phyloP scores from a whole-genome alignment of 2,113 vertebrate species.

The Coreoperca whiteheadi region DNA sequence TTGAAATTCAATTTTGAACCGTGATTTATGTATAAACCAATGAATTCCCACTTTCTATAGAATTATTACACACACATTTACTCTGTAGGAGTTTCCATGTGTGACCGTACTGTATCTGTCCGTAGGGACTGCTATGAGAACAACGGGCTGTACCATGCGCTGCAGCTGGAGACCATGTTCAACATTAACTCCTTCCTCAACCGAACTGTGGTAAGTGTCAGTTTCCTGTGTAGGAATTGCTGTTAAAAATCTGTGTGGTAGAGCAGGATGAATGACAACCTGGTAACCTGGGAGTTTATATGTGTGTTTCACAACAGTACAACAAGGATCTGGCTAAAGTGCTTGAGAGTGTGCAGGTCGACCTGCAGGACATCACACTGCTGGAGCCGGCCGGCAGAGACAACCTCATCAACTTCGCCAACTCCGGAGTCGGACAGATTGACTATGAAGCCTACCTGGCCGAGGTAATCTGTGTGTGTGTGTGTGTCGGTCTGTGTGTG shows the following conservation, averaged over 20 bases:
- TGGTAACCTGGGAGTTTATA: background rate
- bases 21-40: background rate
- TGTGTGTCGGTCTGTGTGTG: background rate
- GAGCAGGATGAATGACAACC: background rate
- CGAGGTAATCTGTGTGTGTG: conserved; percentile 85
- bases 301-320: conserved; percentile 80
- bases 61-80: background rate
- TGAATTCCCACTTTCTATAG: background rate
- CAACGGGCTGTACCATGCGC: conserved; percentile 90
- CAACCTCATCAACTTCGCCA: conserved; percentile 89
- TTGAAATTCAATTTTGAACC: background rate
- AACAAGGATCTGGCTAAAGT: conserved; percentile 84
- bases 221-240: background rate
- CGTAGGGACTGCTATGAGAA: conserved; percentile 92
- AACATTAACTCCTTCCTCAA: conserved; percentile 89
- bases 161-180: conserved; percentile 91
- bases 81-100: background rate
- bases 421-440: conserved; percentile 87
- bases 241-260: background rate
- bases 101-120: conserved; percentile 20
- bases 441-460: conserved; percentile 86
- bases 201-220: conserved; percentile 86
- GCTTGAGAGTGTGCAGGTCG: conserved; percentile 87
- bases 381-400: conserved; percentile 87
- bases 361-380: conserved; percentile 86